These are phyloP conservation scores for Andrena camellia DNA, from an alignment of 2,888 invertebrate species.

Conservation along the genomic window DNA sequence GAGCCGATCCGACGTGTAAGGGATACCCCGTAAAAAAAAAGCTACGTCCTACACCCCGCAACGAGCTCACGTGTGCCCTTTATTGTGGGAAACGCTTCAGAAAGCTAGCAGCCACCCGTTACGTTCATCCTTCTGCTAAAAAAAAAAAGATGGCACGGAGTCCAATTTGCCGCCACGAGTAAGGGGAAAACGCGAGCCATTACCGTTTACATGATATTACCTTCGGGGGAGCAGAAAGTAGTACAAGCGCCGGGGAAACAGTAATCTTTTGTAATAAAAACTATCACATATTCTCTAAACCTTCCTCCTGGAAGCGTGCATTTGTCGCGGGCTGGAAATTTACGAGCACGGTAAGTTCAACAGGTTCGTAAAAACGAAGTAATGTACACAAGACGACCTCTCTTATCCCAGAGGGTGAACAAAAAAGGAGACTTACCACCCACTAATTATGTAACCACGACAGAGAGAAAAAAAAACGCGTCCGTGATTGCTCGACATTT, in stretches of 20 bases:
- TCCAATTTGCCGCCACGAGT: constrained; percentile 34
- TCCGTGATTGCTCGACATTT: constrained; percentile 59
- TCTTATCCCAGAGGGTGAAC: neutral
- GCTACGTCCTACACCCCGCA: constrained; percentile 45
- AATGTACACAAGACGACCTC: constrained; percentile 30
- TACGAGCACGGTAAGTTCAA: constrained; percentile 26
- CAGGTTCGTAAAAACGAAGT: constrained; percentile 37
- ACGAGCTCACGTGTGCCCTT: constrained; percentile 75
- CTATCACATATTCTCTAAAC: neutral
- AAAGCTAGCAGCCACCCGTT: constrained; percentile 40
- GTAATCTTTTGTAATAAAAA: neutral
- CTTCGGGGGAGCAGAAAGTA: neutral
- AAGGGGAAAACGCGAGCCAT: constrained; percentile 7
- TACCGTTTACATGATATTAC: constrained; percentile 22
- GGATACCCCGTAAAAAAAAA: constrained; percentile 75
- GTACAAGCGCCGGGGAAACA: neutral
- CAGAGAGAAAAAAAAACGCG: constrained; percentile 19
- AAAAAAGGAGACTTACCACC: constrained; percentile 1
- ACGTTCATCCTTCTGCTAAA: neutral
- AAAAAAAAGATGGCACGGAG: constrained; percentile 7
- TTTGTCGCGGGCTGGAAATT: neutral
- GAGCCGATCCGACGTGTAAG: constrained; percentile 78
- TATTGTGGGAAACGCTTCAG: constrained; percentile 76
- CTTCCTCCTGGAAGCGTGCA: neutral
- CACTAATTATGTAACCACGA: constrained; percentile 41